Evolutionary conservation across 2,113 vertebrate species (phyloP).

Genomic region (Zosterops lateralis): DNA sequence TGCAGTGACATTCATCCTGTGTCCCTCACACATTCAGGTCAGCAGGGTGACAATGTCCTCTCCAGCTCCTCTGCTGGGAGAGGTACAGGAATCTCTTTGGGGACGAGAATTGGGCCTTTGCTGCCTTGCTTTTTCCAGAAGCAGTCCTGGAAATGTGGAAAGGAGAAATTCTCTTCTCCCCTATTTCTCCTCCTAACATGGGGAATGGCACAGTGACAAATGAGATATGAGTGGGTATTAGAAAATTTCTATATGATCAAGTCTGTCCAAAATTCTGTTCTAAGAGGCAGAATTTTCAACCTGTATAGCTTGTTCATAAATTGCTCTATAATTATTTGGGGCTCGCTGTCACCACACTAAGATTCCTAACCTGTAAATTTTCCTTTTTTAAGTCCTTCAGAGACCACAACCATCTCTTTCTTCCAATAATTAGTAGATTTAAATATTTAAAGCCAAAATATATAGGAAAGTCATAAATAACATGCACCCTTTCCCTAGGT

Average conservation of each 20-base stretch:
- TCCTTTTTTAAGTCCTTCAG: not conserved
- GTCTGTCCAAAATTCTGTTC: not conserved
- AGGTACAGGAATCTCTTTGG: not conserved
- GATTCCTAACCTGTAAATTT: not conserved
- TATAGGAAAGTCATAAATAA: slow-evolving; percentile 15
- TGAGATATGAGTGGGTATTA: accelerated
- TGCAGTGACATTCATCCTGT: too few species aligned
- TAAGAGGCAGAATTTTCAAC: not conserved
- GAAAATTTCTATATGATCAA: not conserved
- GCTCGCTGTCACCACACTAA: not conserved
- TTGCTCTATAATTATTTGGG: not conserved
- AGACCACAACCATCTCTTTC: not conserved
- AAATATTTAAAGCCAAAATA: slow-evolving; percentile 21
- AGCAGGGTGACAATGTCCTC: not conserved
- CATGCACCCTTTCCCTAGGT: not conserved
- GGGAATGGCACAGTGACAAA: not conserved
- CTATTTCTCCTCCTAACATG: accelerated
- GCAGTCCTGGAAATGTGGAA: not conserved
- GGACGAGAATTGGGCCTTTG: not conserved
- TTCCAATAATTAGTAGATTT: slow-evolving; percentile 11
- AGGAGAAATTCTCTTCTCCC: not conserved
- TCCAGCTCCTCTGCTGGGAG: not conserved
- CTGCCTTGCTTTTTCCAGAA: not conserved
- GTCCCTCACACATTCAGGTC: not conserved
- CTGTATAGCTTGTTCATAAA: not conserved